phyloP scores from a whole-genome alignment of 1,140 invertebrate genomes.

The Leucophenga varia region DNA sequence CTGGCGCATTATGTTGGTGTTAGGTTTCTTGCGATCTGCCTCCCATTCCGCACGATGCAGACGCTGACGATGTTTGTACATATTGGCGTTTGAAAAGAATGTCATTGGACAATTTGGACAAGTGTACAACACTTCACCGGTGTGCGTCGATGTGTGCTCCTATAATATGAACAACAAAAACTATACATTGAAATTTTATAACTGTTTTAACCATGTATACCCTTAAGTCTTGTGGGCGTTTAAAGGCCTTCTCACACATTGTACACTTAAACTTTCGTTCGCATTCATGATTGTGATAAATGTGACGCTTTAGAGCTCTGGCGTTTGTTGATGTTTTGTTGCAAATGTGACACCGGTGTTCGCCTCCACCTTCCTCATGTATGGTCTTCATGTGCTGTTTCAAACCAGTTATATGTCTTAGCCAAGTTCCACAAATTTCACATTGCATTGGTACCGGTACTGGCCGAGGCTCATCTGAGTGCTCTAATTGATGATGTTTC shows the following conservation, averaged over 20 bases:
- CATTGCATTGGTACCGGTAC: background rate
- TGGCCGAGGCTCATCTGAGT: background rate
- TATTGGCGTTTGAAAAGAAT: constrained; percentile 48
- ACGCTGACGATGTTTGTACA: constrained; percentile 50
- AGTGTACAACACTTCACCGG: constrained; percentile 43
- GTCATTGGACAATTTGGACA: constrained; percentile 48
- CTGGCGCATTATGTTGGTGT: constrained; percentile 42
- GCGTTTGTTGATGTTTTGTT: background rate
- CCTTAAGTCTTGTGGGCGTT: constrained; percentile 1
- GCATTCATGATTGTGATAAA: background rate
- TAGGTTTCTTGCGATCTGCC: constrained; percentile 40
- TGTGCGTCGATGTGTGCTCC: constrained; percentile 47
- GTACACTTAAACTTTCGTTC: constrained; percentile 9
- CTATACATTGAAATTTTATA: background rate
- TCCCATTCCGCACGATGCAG: constrained; percentile 46
- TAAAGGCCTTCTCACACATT: constrained; percentile 11
- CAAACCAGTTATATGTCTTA: background rate
- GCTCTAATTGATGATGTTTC: background rate
- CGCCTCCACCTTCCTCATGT: background rate
- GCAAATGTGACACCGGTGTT: constrained; percentile 8
- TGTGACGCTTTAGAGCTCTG: background rate
- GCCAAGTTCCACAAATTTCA: constrained; percentile 1
- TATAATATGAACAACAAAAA: background rate
- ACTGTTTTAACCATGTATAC: background rate
- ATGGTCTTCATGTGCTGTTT: background rate